Evolutionary conservation across 2,113 vertebrate genomes (phyloP).

Genomic region (Vimba vimba): DNA sequence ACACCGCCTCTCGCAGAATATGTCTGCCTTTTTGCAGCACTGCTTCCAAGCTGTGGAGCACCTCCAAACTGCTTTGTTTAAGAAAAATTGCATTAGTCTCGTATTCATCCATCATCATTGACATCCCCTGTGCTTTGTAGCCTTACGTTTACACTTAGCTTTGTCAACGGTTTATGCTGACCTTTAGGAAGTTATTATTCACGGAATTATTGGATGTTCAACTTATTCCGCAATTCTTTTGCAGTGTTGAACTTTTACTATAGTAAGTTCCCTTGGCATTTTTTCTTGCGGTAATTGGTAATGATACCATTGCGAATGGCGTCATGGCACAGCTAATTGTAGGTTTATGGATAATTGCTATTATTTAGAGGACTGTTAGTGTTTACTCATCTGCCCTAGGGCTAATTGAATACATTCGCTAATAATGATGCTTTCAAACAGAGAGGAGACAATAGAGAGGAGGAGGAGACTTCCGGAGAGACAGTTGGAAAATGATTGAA

Average conservation of each 20-base stretch:
- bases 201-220: slow-evolving; percentile 50
- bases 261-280: background rate
- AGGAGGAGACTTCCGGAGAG: background rate
- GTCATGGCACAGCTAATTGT: slow-evolving; percentile 49
- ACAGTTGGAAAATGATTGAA: slow-evolving; percentile 6
- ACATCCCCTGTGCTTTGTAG: slow-evolving; percentile 64
- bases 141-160: slow-evolving; percentile 65
- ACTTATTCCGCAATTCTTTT: slow-evolving; percentile 38
- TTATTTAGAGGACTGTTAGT: slow-evolving; percentile 47
- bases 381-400: slow-evolving; percentile 43
- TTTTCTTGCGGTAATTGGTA: slow-evolving; percentile 17
- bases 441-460: background rate
- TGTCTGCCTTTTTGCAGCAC: slow-evolving; percentile 68
- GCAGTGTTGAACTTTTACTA: slow-evolving; percentile 8
- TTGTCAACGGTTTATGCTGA: slow-evolving; percentile 66
- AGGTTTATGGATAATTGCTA: slow-evolving; percentile 56
- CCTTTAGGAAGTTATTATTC: slow-evolving; percentile 64
- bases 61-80: slow-evolving; percentile 73
- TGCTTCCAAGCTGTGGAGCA: slow-evolving; percentile 71
- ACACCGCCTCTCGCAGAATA: slow-evolving; percentile 75
- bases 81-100: slow-evolving; percentile 64
- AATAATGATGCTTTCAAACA: slow-evolving; percentile 19
- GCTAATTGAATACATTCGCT: slow-evolving; percentile 45
- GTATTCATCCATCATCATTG: slow-evolving; percentile 64
- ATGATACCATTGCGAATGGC: slow-evolving; percentile 40